Conservation (phyloP, 92 coral and sea anemone genomes). For the Actinostola sp. region DNA sequence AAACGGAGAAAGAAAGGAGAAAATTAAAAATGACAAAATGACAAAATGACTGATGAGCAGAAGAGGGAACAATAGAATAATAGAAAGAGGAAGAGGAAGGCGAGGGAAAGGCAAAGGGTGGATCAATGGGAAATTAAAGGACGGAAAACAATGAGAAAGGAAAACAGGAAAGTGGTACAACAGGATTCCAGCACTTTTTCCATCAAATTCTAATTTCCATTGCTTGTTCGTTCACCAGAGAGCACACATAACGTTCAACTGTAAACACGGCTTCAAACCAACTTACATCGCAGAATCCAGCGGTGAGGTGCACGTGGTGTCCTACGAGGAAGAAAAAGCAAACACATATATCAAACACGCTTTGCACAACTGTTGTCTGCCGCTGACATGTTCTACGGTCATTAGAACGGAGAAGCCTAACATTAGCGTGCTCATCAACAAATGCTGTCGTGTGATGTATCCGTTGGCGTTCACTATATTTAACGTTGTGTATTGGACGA, state of each 20-base stretch:
- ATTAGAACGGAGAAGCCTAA: slow-evolving; percentile 31
- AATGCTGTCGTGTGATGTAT: slow-evolving; percentile 62
- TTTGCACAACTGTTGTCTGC: slow-evolving; percentile 29
- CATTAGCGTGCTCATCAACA: slow-evolving; percentile 59
- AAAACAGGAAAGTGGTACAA: no score
- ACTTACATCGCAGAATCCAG: slow-evolving; percentile 81
- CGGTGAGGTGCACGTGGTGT: slow-evolving; percentile 79
- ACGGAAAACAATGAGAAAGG: no score
- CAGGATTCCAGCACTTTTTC: no score
- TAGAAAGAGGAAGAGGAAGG: no score
- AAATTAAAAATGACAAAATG: no score
- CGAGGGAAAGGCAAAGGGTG: no score
- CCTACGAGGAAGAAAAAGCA: slow-evolving; percentile 61
- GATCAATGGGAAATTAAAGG: no score
- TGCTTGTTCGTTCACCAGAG: slow-evolving; percentile 21
- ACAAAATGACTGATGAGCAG: no score
- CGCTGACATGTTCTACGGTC: slow-evolving; percentile 15
- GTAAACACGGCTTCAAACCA: slow-evolving; percentile 78
- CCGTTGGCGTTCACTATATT: slow-evolving; percentile 62
- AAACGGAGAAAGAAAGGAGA: no score
- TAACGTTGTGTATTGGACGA: slow-evolving; percentile 63
- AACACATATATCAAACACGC: slow-evolving; percentile 21
- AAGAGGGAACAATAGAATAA: no score
- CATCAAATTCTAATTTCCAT: not conserved
- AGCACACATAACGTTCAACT: slow-evolving; percentile 63